phyloP scores from a whole-genome alignment of 2,113 vertebrate genomes.

The Argyrosomus japonicus region DNA sequence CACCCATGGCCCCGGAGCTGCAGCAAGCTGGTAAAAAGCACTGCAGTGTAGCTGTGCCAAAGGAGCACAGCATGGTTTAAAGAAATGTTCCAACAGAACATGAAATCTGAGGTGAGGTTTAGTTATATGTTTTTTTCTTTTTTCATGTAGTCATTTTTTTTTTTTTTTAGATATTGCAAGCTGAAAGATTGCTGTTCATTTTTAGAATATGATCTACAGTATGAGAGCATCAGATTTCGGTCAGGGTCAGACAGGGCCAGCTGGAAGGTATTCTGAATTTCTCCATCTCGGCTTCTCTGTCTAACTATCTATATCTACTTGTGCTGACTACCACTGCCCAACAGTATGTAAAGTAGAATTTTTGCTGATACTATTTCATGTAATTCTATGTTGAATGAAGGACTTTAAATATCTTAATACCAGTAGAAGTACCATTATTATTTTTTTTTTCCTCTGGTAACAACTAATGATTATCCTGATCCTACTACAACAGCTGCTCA shows the following conservation, averaged over 20 bases:
- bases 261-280: slow-evolving; percentile 83
- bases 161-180: background rate
- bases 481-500: background rate
- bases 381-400: background rate
- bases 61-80: slow-evolving; percentile 41
- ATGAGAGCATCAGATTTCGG: slow-evolving; percentile 86
- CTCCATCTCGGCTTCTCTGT: background rate
- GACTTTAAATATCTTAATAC: too few species aligned
- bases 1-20: slow-evolving; percentile 44
- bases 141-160: background rate
- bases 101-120: background rate
- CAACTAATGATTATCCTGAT: background rate
- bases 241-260: slow-evolving; percentile 94
- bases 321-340: background rate
- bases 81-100: background rate
- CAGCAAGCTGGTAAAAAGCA: slow-evolving; percentile 51
- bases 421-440: too few species aligned
- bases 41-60: slow-evolving; percentile 35
- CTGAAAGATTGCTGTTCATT: background rate
- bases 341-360: background rate
- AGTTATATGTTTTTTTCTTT: background rate
- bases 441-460: too few species aligned
- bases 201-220: background rate
- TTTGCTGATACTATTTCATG: background rate
- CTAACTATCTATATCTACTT: background rate